Base-by-base conservation (phyloP, 2,797 vertebrate species). In the Euthynnus affinis region DNA sequence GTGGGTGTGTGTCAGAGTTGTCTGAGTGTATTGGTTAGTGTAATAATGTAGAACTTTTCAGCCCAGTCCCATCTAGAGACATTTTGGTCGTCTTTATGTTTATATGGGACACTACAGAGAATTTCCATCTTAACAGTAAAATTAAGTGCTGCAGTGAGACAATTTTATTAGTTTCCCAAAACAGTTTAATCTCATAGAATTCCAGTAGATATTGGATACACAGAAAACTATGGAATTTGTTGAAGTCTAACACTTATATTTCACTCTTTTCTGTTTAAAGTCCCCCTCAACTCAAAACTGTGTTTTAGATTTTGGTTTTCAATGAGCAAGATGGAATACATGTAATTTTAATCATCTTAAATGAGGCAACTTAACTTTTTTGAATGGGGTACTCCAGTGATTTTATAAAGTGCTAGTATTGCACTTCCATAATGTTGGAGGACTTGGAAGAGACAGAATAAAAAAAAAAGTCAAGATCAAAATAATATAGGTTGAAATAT, bases 21-120 rank as follows among this genome's bases (percentile, higher is more conserved):
- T 18, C 9, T 25, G 7, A 14, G 62, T 80, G 67, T 55, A 32
- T 44, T 46, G 46, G 74, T 80, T 42, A 37, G 60, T 63, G 56
- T 53, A 37, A 74, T 74, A 61, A 23, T 40, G 46, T 72, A 69
- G 51, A 76, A 71, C 56, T 65, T 44, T 56, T 59, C 23, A 48
- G 66, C 32, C 29, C 12, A 56, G 4, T 40, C 57, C 14, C 48
- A 51, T 84, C 59, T 58, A 49, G 12, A n/a, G 40, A 66, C 32
- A 32, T 72, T 77, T 69, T 64, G 15, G 25, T 25, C 20, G 10
- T 56, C 29, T 20, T 74, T 20, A 61, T 10, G 3, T 62, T 58
- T 65, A 22, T 70, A 34, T 44, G 58, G 56, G 32, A 9, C 25
- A 72, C 5, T 10, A 44, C 18, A 37, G 62, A 56, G 27, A 51